Conservation (phyloP, 2,113 vertebrate genomes). For the Asarcornis scutulata region DNA sequence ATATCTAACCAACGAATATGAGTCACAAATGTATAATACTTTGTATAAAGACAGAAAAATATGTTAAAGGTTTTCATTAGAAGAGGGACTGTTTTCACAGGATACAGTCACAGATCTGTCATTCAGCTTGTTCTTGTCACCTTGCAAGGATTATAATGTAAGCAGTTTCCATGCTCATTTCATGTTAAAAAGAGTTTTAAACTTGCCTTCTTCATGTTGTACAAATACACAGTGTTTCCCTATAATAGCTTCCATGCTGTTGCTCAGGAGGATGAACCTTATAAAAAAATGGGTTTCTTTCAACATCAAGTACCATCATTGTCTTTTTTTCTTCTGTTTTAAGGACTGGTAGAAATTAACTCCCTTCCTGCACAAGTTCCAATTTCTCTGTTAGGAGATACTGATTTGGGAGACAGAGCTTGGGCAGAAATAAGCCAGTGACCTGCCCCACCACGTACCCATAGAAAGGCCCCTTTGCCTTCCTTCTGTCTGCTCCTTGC, state of each 20-base stretch:
- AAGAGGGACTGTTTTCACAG: not conserved
- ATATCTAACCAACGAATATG: not conserved
- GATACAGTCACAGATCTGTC: not conserved
- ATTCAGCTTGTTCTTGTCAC: not conserved
- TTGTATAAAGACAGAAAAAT: not conserved
- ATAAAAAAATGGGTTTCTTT: not conserved
- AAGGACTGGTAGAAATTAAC: not conserved
- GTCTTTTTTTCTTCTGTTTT: not conserved
- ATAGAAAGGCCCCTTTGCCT: not conserved
- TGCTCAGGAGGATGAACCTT: not conserved
- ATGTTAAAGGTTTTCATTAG: not conserved
- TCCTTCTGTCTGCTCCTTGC: not conserved
- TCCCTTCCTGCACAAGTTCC: not conserved
- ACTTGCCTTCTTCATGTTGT: not conserved
- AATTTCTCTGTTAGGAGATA: not conserved
- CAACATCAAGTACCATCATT: not conserved
- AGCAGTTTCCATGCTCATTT: not conserved
- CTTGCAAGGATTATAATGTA: not conserved
- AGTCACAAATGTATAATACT: not conserved
- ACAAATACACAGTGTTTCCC: not conserved
- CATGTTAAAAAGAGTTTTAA: fast-evolving
- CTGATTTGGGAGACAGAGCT: not conserved
- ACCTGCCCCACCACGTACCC: not conserved
- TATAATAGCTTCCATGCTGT: not conserved
- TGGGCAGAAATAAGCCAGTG: not conserved